Evolutionary conservation across 2,888 invertebrate genomes (phyloP).

Genomic region (Blastobasis lacticolella): DNA sequence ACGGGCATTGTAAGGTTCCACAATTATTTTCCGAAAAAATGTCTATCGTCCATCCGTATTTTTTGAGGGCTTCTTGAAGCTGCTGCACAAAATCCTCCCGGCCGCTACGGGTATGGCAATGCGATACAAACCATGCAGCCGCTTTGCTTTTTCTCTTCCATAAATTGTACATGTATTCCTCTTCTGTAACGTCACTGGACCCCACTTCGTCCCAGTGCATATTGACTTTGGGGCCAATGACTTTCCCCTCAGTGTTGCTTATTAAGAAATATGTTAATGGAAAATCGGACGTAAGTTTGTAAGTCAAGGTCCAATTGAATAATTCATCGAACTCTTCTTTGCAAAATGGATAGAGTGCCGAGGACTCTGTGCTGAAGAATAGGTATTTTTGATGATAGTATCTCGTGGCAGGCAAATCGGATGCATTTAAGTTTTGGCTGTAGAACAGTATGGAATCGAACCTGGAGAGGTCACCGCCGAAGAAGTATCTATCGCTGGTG

Average conservation of each 20-base stretch:
- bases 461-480: too few relatives aligned
- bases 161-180: constrained; percentile 20
- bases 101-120: constrained; percentile 24
- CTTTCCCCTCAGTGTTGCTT: constrained; percentile 22
- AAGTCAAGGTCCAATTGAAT: constrained; percentile 57
- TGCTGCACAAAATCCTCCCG: constrained; percentile 19
- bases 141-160: constrained; percentile 28
- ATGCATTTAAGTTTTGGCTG: too few relatives aligned
- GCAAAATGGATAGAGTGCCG: constrained; percentile 35
- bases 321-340: constrained; percentile 26
- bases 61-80: constrained; percentile 19
- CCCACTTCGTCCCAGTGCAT: constrained; percentile 34
- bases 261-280: constrained; percentile 35
- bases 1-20: constrained; percentile 25
- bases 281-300: constrained; percentile 40
- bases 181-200: constrained; percentile 31
- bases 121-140: constrained; percentile 36
- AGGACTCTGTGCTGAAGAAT: constrained; percentile 44
- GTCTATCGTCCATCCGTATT: constrained; percentile 26
- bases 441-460: too few relatives aligned
- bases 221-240: constrained; percentile 31
- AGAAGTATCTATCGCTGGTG: too few relatives aligned
- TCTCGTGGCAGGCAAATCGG: constrained; percentile 24
- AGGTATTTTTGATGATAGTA: constrained; percentile 39
- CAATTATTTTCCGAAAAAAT: constrained; percentile 28